phyloP scores from a whole-genome alignment of 2,797 vertebrate species.

The Brachymystax lenok region DNA sequence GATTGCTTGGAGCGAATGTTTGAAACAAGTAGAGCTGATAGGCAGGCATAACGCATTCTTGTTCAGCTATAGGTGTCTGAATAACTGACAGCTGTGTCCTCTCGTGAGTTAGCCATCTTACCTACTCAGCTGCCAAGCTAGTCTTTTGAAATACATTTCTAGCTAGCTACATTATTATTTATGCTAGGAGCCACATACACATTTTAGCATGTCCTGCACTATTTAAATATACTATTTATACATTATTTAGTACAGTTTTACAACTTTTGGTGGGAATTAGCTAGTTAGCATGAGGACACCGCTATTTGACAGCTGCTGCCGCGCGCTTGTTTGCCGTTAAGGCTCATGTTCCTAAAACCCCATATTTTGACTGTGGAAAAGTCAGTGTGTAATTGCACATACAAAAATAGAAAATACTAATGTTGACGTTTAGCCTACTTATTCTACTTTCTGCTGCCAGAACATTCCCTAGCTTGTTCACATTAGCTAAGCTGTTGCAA shows the following conservation, averaged over 20 bases:
- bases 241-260: background rate
- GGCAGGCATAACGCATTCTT: too few species aligned
- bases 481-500: background rate
- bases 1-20: too few species aligned
- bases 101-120: background rate
- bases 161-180: background rate
- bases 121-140: background rate
- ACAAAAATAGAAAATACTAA: background rate
- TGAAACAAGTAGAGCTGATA: too few species aligned
- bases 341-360: background rate
- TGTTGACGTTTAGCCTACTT: background rate
- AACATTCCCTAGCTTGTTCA: background rate
- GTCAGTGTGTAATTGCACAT: background rate
- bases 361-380: background rate
- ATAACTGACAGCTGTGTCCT: background rate
- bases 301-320: background rate
- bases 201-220: background rate
- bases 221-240: background rate
- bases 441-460: background rate
- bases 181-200: background rate
- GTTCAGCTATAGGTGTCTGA: background rate
- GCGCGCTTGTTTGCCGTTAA: background rate
- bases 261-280: background rate
- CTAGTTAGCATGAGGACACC: background rate
- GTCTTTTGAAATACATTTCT: background rate